Base-by-base conservation (phyloP, 2,113 vertebrate species). In the Delphinus delphis region DNA sequence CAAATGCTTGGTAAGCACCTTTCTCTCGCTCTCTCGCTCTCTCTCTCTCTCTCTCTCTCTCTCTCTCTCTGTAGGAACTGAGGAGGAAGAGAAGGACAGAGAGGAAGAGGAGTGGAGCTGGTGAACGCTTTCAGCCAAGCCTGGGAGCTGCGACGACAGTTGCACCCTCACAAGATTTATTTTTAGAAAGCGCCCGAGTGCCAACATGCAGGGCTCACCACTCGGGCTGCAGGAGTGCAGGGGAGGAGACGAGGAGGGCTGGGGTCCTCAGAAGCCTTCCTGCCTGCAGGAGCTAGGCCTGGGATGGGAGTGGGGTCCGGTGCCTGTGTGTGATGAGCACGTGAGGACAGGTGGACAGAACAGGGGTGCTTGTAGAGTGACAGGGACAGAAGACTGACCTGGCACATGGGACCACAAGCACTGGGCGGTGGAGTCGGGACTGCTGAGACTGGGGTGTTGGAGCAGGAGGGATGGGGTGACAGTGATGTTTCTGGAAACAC, bases 21-120 rank as follows among this genome's bases (percentile, higher is more conserved):
- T 28, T 76, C 6, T 53, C 47, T 70, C 26, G n/a, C 86, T 21
- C 9, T 21, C 38, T 74, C 38, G 20, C 17, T 67, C n/a, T 41
- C 14, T 33, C 25, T 47, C 11, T 26, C 38, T 38, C 38, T 38
- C 38, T 38, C 38, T 38, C 38, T 38, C 1, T 38, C 38, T 38
- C 38, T 74, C 38, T 67, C 7, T 3, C 41, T 83, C 26, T 53
- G 26, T 33, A 17, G 65, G 67, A 53, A n/a, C 50, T 71, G 20
- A 65, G 50, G 81, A 67, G 58, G 44, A 70, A 41, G 81, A 67
- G 63, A 60, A 92, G 55, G 70, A n/a, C 70, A 77, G 87, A 76
- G 28, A 73, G 38, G 55, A 28, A 25, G 79, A 14, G 41, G 62
- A 62, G 38, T 26, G 23, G 63, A 31, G 74, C 17, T 53, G 92